Conservation (phyloP, 2,797 vertebrate species). For the Lepilemur septentrionalis region DNA sequence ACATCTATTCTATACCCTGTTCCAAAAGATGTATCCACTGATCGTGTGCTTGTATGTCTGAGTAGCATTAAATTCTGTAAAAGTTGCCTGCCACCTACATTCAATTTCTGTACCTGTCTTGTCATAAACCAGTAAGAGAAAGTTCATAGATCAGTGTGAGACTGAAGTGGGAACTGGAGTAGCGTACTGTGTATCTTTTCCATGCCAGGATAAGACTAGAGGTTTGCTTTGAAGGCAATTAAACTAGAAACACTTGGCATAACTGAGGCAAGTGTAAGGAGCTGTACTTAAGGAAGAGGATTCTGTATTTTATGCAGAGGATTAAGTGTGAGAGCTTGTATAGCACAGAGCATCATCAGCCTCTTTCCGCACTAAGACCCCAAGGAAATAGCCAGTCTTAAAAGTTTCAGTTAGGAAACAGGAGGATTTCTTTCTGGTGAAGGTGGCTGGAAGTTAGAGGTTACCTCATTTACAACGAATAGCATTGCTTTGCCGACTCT, state of each 20-base stretch:
- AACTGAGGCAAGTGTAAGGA: neutral
- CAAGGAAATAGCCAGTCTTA: neutral
- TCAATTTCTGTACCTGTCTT: neutral
- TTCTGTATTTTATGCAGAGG: too few species aligned
- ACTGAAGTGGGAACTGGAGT: neutral
- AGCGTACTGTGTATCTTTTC: neutral
- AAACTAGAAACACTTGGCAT: neutral
- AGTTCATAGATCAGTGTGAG: too few species aligned
- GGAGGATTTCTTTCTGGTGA: neutral
- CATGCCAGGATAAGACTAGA: neutral
- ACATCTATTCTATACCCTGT: neutral
- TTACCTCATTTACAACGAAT: neutral
- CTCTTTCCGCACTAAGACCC: neutral
- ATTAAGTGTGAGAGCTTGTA: neutral
- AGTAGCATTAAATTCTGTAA: neutral
- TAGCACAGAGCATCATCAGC: rapidly evolving
- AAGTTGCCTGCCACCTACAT: neutral
- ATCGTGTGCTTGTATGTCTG: neutral
- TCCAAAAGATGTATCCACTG: neutral
- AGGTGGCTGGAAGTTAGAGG: neutral
- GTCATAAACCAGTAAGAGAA: neutral
- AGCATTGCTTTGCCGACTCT: neutral
- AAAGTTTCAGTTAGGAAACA: neutral
- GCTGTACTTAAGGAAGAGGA: too few species aligned
- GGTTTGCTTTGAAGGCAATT: neutral